These are phyloP conservation scores for Coryphaenoides rupestris DNA, from an alignment of 2,113 vertebrate species.

Conservation along the genomic window DNA sequence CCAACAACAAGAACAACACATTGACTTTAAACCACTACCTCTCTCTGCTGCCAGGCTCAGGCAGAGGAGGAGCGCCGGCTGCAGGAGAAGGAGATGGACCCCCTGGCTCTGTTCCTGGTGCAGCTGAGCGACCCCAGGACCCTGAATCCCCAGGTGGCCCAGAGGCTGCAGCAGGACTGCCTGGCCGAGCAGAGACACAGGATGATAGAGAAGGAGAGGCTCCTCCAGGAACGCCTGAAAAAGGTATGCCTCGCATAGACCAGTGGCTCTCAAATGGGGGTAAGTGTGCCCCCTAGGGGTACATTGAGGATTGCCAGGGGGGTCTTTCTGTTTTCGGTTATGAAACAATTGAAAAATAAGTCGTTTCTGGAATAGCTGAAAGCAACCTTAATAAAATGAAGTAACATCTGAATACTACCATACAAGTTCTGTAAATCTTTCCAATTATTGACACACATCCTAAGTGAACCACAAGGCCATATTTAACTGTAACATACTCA, in stretches of 20 bases:
- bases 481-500: no score
- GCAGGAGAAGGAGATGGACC: slow-evolving; percentile 69
- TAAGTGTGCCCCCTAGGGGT: background rate
- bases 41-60: slow-evolving; percentile 45
- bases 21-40: background rate
- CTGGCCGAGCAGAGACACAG: slow-evolving; percentile 68
- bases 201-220: slow-evolving; percentile 68
- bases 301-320: background rate
- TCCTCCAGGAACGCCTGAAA: slow-evolving; percentile 76
- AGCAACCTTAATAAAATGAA: no score
- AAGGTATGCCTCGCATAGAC: slow-evolving; percentile 70
- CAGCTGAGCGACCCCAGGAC: slow-evolving; percentile 43
- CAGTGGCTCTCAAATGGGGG: no score
- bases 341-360: no score
- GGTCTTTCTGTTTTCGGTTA: no score
- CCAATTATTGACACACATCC: no score
- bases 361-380: no score
- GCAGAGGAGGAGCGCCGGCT: slow-evolving; percentile 60
- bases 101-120: slow-evolving; percentile 75
- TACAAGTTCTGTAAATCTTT: no score
- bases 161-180: slow-evolving; percentile 64
- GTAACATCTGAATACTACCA: no score
- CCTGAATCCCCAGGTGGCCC: slow-evolving; percentile 60
- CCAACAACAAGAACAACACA: no score
- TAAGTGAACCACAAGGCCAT: no score